A percentile compares a stretch with the other conserved stretches of the same genome.
phyloP scores from a whole-genome alignment of 2,888 invertebrate genomes.

The Suillia variegata region DNA sequence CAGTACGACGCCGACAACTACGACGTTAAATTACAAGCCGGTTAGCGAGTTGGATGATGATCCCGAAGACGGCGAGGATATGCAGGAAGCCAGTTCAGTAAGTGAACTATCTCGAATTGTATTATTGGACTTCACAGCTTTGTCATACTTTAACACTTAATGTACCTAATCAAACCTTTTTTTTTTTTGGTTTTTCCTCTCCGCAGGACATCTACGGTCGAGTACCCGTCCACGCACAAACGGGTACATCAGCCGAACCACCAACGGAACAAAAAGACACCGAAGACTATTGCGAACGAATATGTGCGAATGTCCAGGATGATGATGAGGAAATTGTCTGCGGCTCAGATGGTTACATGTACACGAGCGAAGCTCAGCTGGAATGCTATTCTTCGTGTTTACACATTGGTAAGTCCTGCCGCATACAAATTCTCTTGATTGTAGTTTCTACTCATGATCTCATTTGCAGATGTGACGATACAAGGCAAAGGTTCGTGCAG shows the following conservation, averaged over 20 bases:
- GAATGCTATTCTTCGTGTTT: conserved; percentile 57
- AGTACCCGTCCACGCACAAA: conserved; percentile 24
- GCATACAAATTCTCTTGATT: not conserved
- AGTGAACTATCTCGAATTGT: conserved; percentile 26
- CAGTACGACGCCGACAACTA: conserved; percentile 14
- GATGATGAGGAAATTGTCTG: conserved; percentile 58
- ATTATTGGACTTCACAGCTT: no score
- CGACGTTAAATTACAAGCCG: conserved; percentile 19
- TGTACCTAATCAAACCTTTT: no score
- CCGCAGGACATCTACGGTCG: conserved; percentile 39
- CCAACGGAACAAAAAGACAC: conserved; percentile 42
- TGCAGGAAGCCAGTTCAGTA: conserved; percentile 44
- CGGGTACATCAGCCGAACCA: conserved; percentile 22
- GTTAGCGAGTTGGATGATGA: conserved; percentile 33
- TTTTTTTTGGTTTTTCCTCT: not conserved
- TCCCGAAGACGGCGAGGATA: conserved; percentile 46
- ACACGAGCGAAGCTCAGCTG: conserved; percentile 57
- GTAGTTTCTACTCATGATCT: not conserved
- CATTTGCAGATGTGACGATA: conserved; percentile 52
- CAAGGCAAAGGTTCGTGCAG: conserved; percentile 58
- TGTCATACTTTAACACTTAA: no score
- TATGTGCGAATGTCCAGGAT: conserved; percentile 57
- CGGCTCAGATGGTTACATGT: conserved; percentile 59
- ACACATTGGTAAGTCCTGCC: conserved; percentile 55
- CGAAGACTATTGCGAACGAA: conserved; percentile 55